Evolutionary conservation across 30 jellyfish, hydroid and myxozoan species (phyloP).

Genomic region (Hydractinia echinata): DNA sequence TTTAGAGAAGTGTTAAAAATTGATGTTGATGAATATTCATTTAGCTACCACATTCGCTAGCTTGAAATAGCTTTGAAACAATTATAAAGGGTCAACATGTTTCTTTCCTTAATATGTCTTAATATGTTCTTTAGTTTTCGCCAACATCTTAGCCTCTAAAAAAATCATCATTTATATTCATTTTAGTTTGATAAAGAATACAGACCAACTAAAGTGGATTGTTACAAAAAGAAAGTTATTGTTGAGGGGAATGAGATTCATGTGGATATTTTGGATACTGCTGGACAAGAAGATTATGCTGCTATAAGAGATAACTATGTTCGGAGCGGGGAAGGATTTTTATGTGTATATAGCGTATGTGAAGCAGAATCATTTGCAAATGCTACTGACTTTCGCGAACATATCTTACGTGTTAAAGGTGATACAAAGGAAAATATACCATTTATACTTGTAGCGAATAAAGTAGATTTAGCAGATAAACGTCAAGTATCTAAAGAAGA

Average conservation of each 20-base stretch:
- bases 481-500: constrained; percentile 73
- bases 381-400: constrained; percentile 77
- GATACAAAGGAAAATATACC: constrained; percentile 74
- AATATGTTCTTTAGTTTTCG: background rate
- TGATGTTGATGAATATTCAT: too few species aligned
- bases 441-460: constrained; percentile 78
- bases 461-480: constrained; percentile 67
- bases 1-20: too few species aligned
- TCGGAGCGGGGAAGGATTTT: constrained; percentile 92
- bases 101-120: too few species aligned
- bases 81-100: too few species aligned
- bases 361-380: constrained; percentile 87
- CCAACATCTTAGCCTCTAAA: too few species aligned
- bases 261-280: constrained; percentile 88
- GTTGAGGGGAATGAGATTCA: constrained; percentile 81
- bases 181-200: constrained; percentile 88
- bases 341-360: constrained; percentile 80
- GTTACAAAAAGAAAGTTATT: constrained; percentile 69
- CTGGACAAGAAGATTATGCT: constrained; percentile 98
- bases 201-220: constrained; percentile 95
- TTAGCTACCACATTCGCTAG: too few species aligned
- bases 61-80: too few species aligned
- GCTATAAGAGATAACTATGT: constrained; percentile 83
- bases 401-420: constrained; percentile 73
- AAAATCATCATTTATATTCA: background rate